Conservation (phyloP, 2,113 vertebrate species). For the Trinectes maculatus region DNA sequence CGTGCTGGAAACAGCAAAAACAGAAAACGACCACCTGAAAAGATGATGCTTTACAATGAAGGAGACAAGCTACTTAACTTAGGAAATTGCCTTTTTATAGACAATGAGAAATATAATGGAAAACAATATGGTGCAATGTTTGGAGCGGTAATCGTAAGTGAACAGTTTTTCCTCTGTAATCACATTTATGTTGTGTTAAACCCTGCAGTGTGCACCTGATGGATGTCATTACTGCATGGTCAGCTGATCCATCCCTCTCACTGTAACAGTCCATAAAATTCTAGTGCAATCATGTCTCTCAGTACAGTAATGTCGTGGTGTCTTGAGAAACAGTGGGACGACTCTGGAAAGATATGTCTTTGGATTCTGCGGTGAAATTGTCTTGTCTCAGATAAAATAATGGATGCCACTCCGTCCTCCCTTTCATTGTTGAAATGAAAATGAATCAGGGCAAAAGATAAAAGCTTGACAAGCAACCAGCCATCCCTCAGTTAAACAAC, state of each 20-base stretch:
- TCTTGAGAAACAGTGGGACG: slow-evolving; percentile 71
- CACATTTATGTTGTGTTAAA: slow-evolving; percentile 57
- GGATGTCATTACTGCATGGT: slow-evolving; percentile 58
- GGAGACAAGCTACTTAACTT: slow-evolving; percentile 45
- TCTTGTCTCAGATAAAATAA: slow-evolving; percentile 62
- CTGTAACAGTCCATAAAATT: slow-evolving; percentile 75
- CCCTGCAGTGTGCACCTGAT: slow-evolving; percentile 37
- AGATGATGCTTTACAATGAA: slow-evolving; percentile 19
- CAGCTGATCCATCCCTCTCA: slow-evolving; percentile 49
- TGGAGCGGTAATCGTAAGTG: slow-evolving; percentile 40
- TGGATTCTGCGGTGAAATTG: slow-evolving; percentile 41
- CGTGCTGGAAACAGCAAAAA: slow-evolving; percentile 56
- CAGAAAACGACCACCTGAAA: slow-evolving; percentile 17
- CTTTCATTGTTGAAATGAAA: slow-evolving; percentile 69
- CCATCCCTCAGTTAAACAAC: slow-evolving; percentile 80
- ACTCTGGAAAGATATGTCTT: slow-evolving; percentile 69
- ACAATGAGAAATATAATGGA: slow-evolving; percentile 47
- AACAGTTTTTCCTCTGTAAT: slow-evolving; percentile 49
- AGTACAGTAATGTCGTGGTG: slow-evolving; percentile 67
- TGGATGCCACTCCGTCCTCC: slow-evolving; percentile 52
- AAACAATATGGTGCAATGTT: slow-evolving; percentile 43
- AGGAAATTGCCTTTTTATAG: slow-evolving; percentile 38
- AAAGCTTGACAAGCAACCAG: slow-evolving; percentile 73
- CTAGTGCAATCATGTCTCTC: slow-evolving; percentile 70
- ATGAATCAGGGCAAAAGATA: slow-evolving; percentile 80